Base-by-base conservation (phyloP, 2,797 vertebrate genomes). In the Threskiornis aethiopicus region DNA sequence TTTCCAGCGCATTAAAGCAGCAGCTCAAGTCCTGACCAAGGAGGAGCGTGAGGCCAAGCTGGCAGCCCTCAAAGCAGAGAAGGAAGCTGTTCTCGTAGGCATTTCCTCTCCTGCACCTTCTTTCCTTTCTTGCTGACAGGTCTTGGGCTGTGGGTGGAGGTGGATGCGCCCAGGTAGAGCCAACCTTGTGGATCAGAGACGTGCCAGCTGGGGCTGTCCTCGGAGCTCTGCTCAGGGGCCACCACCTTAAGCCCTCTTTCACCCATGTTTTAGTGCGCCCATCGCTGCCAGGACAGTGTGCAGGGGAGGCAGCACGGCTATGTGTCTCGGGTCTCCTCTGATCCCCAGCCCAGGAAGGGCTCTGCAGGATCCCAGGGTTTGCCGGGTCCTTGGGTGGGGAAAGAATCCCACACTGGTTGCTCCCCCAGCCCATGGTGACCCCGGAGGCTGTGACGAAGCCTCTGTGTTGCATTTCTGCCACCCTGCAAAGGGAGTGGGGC, bases 1-100 rank as follows among this genome's bases (percentile, higher is more conserved):
- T 64, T 98, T 98, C n/a, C 59, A 98, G 62, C 97, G 98, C 70
- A 98, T 99, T 49, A 97, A 97, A 47, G 96, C 87, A 10, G 94
- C 96, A 5, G 98, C 98, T 58, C 96, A 11, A 2, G 79, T 98
- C 41, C 84, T 93, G 21, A 97, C 94, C 42, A 96, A 96, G 70
- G 97, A 98, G 86, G 98, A 98, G 49, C 92, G 59, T 0, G 87
- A 98, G 54, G 97, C 96, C 51, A 77, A 64, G 75, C 91, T 92
- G 70, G 96, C 98, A 75, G 97, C 95, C 33, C 78, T 97, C 59
- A 97, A 96, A 87, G 98, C 98, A 24, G 97, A 98, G 67, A 98
- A 97, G 70, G 96, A 98, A 39, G 96, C 97, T 8, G 14, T 91
- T 39, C 72, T 98, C 2, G 98, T 98, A 97, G 55, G 94, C 82